These are phyloP conservation scores for Lasiurus borealis DNA, from an alignment of 2,113 vertebrate species.

Conservation along the genomic window DNA sequence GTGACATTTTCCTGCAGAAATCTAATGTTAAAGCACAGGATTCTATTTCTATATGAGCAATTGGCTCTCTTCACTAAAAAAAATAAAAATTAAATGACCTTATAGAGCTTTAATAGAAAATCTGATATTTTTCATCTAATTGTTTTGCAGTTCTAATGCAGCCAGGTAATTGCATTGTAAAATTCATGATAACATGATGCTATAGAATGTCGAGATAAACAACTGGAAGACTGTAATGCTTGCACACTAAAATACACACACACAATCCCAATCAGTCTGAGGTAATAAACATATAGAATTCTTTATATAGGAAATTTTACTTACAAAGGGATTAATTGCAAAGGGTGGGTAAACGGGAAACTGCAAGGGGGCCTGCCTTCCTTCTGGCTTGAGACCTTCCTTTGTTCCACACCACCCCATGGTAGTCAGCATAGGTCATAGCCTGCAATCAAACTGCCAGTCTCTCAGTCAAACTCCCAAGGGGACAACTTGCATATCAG, in stretches of 20 bases:
- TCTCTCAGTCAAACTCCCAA: too few relatives aligned
- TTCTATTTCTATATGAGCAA: background rate
- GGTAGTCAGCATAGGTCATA: too few relatives aligned
- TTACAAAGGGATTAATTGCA: background rate
- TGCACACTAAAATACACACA: background rate
- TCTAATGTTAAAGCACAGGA: background rate
- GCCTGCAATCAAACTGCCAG: too few relatives aligned
- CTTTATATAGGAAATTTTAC: background rate
- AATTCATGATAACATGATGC: background rate
- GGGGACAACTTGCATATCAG: too few relatives aligned
- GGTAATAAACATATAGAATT: background rate
- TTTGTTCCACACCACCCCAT: too few relatives aligned
- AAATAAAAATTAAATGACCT: background rate
- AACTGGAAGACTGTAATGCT: background rate
- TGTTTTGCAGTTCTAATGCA: background rate
- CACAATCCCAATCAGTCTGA: background rate
- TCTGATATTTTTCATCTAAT: background rate
- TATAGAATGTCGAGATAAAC: background rate
- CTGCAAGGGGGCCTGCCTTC: background rate
- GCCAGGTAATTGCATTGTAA: background rate
- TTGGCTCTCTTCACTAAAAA: background rate
- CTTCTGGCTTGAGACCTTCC: too few relatives aligned
- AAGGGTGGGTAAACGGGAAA: background rate
- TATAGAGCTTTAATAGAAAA: background rate
- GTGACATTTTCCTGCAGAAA: conserved; percentile 4